Conservation (phyloP, 1,140 invertebrate species). For the Apis dorsata region DNA sequence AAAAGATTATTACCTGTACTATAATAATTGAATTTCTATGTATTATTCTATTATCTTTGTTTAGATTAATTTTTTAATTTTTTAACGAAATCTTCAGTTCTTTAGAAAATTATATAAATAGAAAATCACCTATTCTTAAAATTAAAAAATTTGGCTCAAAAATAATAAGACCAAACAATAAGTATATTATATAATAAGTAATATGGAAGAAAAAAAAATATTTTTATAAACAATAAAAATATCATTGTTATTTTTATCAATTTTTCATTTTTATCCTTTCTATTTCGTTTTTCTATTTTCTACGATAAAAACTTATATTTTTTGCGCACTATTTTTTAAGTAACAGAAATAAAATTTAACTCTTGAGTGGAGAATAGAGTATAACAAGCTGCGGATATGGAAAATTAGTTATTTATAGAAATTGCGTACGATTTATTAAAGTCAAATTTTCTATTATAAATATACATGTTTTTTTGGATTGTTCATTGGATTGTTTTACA, state of each 20-base stretch:
- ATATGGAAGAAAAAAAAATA: neutral
- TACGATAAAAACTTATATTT: neutral
- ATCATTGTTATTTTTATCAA: neutral
- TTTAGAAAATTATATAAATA: too few relatives aligned
- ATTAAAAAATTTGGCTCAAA: too few relatives aligned
- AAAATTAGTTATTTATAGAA: neutral
- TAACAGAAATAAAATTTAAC: neutral
- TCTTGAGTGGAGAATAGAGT: neutral
- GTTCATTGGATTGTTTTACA: neutral
- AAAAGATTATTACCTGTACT: too few relatives aligned
- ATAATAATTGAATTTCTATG: too few relatives aligned
- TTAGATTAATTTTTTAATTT: too few relatives aligned
- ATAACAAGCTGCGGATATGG: neutral
- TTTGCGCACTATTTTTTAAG: too few relatives aligned
- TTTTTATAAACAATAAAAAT: neutral
- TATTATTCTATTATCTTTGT: too few relatives aligned
- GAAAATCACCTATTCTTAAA: too few relatives aligned
- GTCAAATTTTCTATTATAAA: neutral
- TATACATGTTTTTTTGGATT: neutral
- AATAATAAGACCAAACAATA: too few relatives aligned
- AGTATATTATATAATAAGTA: too few relatives aligned
- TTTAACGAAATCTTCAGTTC: too few relatives aligned
- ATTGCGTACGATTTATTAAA: neutral
- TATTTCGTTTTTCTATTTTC: neutral
- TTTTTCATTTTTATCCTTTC: neutral